Base-by-base conservation (phyloP, 1,140 invertebrate species). In the Nylanderia fulva region DNA sequence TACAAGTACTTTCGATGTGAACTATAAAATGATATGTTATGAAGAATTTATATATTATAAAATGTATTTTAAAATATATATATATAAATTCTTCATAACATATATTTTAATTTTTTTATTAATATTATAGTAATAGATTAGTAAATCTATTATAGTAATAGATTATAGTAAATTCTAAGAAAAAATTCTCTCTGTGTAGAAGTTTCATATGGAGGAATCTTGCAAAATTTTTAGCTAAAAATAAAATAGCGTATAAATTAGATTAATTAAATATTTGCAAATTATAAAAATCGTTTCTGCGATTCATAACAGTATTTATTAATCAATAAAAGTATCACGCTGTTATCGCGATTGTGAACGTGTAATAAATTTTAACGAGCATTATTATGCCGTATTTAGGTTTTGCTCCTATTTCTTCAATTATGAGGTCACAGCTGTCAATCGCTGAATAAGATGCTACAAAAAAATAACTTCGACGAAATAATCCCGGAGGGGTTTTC, bases 281-380 rank as follows among this genome's bases (percentile, higher is more conserved):
- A 27, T 66, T 61, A 77, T 18, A 27, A 61, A 39, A 66, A 68
- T 48, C 9, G 8, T 66, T 6, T 33, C 18, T 13, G 27, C 27
- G 11, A n/a, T 2, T 13, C 54, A 48, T 18, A 48, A 48, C 42
- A 21, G 5, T 6, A 8, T 29, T 21, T 39, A 13, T 27, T 21
- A 66, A 79, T 64, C 66, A 72, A 88, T 68, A 72, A 88, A 88
- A 88, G 86, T 88, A 54, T 88, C 74, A 88, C 85, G 21, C 64
- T n/a, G 27, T 42, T 58, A 29, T 15, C 15, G 18, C 18, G 21
- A 75, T n/a, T 60, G 54, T 21, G 9, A 39, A 61, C 52, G 33
- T 27, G 33, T 18, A 8, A 18, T n/a, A 42, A 42, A 63, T 56
- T 27, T 27, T 27, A 15, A 80, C 11, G 4, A 39, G 64, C 63